These are phyloP conservation scores for Mionectes macconnelli DNA, from an alignment of 2,113 vertebrate genomes.

Conservation along the genomic window DNA sequence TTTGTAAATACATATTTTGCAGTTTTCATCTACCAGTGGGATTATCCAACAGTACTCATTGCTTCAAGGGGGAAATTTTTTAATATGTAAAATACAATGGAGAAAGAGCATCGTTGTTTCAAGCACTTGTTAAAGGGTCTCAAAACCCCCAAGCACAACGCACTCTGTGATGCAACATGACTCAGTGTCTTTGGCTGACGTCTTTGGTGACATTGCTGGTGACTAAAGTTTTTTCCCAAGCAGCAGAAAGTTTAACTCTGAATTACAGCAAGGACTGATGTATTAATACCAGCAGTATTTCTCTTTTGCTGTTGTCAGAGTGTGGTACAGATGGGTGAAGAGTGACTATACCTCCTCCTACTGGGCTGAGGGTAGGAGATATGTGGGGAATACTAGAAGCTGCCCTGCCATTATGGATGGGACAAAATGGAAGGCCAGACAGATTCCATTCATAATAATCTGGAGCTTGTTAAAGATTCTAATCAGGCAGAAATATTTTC, in stretches of 20 bases:
- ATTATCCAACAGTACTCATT: not conserved
- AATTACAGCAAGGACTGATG: not conserved
- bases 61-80: not conserved
- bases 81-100: not conserved
- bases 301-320: not conserved
- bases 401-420: not conserved
- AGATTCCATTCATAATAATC: not conserved
- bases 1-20: not conserved
- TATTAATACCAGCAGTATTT: not conserved
- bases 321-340: not conserved
- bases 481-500: constrained; percentile 68
- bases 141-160: not conserved
- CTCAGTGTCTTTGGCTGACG: not conserved
- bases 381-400: not conserved
- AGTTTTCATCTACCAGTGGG: not conserved
- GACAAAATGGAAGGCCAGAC: not conserved
- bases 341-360: not conserved
- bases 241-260: not conserved
- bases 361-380: not conserved
- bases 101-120: not conserved
- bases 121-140: not conserved
- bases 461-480: constrained; percentile 57
- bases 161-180: not conserved
- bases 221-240: not conserved
- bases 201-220: not conserved